phyloP scores from a whole-genome alignment of 1,140 invertebrate genomes.

The Aphaenogaster rudis region DNA sequence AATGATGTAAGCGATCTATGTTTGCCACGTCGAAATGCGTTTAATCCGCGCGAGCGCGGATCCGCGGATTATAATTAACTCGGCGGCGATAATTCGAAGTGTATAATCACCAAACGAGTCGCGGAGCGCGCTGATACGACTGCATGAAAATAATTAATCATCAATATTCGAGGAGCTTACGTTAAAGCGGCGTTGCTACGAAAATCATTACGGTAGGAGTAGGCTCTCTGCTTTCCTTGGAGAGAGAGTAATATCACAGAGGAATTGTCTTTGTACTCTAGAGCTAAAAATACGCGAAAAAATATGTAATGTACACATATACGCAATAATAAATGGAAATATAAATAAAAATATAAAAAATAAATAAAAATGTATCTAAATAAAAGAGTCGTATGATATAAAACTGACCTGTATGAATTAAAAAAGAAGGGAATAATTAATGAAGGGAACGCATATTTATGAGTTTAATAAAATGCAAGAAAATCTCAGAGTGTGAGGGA shows the following conservation, averaged over 20 bases:
- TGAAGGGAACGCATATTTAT: neutral
- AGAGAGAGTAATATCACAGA: neutral
- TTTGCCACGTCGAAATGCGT: constrained; percentile 56
- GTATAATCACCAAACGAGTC: constrained; percentile 43
- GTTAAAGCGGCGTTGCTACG: neutral
- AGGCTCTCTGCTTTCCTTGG: neutral
- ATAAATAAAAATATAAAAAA: neutral
- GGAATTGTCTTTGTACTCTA: neutral
- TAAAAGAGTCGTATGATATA: neutral
- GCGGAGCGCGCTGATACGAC: constrained; percentile 17
- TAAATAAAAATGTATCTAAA: neutral
- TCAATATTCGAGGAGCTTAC: constrained; percentile 42
- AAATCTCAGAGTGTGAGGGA: neutral
- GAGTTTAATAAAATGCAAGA: constrained; percentile 5
- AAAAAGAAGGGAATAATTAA: neutral
- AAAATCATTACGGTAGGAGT: neutral
- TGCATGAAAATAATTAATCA: constrained; percentile 55
- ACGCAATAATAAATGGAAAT: neutral
- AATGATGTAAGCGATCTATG: constrained; percentile 62
- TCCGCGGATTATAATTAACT: constrained; percentile 62
- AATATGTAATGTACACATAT: neutral
- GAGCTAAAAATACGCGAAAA: neutral
- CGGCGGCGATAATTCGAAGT: constrained; percentile 43
- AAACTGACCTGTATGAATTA: neutral
- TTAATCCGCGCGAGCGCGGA: constrained; percentile 53